Conservation (phyloP, 2,113 vertebrate species). For the Elephantulus edwardii region DNA sequence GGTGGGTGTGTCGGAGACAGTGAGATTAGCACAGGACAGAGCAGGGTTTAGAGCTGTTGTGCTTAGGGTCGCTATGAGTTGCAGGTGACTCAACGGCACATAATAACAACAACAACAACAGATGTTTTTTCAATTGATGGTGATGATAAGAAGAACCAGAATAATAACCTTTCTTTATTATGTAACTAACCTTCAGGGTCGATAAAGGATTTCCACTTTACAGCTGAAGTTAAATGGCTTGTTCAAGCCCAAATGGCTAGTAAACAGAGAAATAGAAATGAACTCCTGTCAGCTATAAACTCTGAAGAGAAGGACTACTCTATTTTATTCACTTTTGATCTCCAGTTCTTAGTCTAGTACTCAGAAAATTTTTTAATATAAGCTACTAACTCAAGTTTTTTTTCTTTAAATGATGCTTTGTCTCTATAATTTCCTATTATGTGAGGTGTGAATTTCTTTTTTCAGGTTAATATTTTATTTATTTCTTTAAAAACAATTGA, state of each 20-base stretch:
- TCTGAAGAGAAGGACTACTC: neutral
- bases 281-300: neutral
- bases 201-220: neutral
- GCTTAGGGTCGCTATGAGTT: too few relatives aligned
- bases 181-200: neutral
- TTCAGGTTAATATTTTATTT: too few relatives aligned
- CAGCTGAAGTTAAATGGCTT: neutral
- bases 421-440: slow-evolving; percentile 42
- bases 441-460: neutral
- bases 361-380: slow-evolving; percentile 35
- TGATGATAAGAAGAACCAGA: neutral
- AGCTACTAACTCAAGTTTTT: neutral
- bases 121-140: too few relatives aligned
- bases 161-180: neutral
- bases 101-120: too few relatives aligned
- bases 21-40: too few relatives aligned
- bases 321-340: neutral
- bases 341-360: neutral
- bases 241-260: neutral
- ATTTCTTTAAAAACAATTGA: too few relatives aligned
- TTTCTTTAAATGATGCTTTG: slow-evolving; percentile 34
- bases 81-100: too few relatives aligned
- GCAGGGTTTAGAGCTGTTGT: too few relatives aligned
- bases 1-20: too few relatives aligned
- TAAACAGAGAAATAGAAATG: neutral